Conservation (phyloP, 1,140 invertebrate species). For the Planococcus citri region DNA sequence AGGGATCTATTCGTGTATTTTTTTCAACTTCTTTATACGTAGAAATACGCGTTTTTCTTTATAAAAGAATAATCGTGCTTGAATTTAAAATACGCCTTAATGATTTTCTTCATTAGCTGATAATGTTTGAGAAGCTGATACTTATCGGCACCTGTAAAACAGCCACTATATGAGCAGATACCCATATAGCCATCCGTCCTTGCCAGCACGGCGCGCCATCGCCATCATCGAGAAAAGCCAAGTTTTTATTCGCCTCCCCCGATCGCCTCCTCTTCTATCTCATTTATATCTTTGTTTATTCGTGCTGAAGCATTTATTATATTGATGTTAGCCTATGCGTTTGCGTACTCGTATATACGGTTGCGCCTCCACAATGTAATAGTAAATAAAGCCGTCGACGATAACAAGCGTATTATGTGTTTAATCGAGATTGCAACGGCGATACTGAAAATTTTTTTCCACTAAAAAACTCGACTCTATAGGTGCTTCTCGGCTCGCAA, state of each 20-base stretch:
- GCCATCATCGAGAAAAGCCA: too few relatives aligned
- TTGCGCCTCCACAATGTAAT: constrained; percentile 1
- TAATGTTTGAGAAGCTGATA: constrained; percentile 1
- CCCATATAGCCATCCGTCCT: not conserved
- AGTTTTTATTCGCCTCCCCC: not conserved
- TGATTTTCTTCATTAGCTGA: constrained; percentile 3
- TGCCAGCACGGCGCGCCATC: too few relatives aligned
- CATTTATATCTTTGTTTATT: not conserved
- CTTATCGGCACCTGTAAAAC: not conserved
- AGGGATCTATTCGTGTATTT: not conserved
- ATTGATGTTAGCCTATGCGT: not conserved
- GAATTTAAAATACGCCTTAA: not conserved
- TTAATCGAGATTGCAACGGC: not conserved
- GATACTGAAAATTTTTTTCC: not conserved
- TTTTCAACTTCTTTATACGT: not conserved
- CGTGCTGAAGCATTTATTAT: constrained; percentile 6
- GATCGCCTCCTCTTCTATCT: too few relatives aligned
- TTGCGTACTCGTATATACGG: not conserved
- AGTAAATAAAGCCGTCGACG: not conserved
- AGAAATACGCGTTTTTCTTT: not conserved
- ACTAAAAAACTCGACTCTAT: not conserved
- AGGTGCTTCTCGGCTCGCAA: too few relatives aligned
- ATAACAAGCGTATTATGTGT: constrained; percentile 7
- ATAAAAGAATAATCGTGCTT: not conserved
- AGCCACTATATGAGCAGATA: not conserved